Conservation (phyloP, 2,113 vertebrate genomes). For the Hippopotamus amphibius region DNA sequence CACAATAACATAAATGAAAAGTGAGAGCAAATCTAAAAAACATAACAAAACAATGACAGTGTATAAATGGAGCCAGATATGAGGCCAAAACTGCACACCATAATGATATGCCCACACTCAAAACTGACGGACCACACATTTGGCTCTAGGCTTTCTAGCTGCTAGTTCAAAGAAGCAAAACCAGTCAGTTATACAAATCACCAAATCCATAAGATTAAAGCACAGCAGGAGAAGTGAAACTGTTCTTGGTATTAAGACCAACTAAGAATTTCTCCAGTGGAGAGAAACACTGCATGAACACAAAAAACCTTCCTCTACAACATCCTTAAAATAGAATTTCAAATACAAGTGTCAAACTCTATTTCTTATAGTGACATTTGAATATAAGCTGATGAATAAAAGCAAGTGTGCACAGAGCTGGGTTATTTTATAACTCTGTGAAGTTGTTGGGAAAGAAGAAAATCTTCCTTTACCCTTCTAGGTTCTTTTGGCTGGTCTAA, state of each 20-base stretch:
- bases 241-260: not conserved
- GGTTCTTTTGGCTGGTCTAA: not conserved
- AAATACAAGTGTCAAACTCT: constrained; percentile 17
- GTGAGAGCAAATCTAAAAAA: not conserved
- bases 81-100: not conserved
- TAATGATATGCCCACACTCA: not conserved
- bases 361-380: not conserved
- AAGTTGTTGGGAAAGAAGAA: not conserved
- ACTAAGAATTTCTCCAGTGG: constrained; percentile 8
- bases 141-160: not conserved
- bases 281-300: not conserved
- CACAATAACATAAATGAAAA: constrained; percentile 7
- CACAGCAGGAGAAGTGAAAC: not conserved
- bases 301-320: not conserved
- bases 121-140: not conserved
- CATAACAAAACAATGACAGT: not conserved
- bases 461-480: not conserved
- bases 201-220: constrained; percentile 18
- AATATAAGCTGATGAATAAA: not conserved
- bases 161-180: not conserved
- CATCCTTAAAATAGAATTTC: not conserved
- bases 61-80: not conserved
- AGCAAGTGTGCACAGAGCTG: not conserved
- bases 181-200: not conserved
- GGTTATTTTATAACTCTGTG: not conserved